Base-by-base conservation (phyloP, 2,797 vertebrate species). In the Acipenser transmontanus region DNA sequence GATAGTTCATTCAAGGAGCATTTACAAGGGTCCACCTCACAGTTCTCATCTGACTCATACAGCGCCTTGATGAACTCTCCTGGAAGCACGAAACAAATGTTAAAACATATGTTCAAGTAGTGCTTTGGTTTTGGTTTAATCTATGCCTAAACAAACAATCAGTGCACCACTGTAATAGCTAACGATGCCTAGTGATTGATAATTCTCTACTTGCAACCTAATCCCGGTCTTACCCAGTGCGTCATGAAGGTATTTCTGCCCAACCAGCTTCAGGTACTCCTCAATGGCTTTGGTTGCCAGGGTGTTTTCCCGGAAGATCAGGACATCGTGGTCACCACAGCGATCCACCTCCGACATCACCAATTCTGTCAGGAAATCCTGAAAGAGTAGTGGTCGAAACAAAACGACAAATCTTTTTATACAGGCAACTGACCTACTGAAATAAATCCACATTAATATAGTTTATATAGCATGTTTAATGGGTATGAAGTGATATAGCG, bases 281-380 rank as follows among this genome's bases (percentile, higher is more conserved):
- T 99, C 97, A 68, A 97, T 95, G 76, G 95, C 91, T 84, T 99
- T 99, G 76, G 96, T 98, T 70, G 95, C 95, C 56, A 98, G 86
- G 0, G 97, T 99, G 82, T 99, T 99, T 83, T 98, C 96, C 77
- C 96, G 91, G 89, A 99, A 98, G 87, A 99, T 95, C 80, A 99
- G 85, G 63, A 94, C 94, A 8, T 99, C 95, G 0, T 98, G 94
- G 12, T 97, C 95, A 12, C 92, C 94, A 65, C 95, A 98, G n/a
- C 95, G 93, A 74, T 97, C 95, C 14, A 98, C 91, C 76, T 99
- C 97, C 0, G 95, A 94, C 95, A 98, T 96, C 81, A 99, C 94
- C 82, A 98, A 81, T 77, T 99, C 96, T 0, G 95, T 95, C 72
- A 99, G 82, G 82, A 99, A 98, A 84, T 98, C 97, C 97, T 99